Evolutionary conservation across 2,113 vertebrate genomes (phyloP), one percentile per base, ranked within the genome.

Genomic region (Salminus brasiliensis): DNA sequence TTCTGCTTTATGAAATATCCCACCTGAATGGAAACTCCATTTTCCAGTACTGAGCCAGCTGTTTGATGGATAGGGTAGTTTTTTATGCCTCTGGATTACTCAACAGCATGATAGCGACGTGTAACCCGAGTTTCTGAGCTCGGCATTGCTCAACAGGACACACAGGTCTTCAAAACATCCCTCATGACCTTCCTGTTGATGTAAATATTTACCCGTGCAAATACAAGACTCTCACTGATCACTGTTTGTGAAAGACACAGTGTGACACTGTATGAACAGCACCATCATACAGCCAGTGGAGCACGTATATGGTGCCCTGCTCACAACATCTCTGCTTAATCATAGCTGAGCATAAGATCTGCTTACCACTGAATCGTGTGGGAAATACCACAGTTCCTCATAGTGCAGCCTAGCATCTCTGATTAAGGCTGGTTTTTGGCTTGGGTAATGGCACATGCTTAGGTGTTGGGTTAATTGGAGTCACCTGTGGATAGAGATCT

Each of bases 141-240:
- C 27, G 47, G 6, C n/a, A 60, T 62, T 71, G 57, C 68, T 63
- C 69, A 79, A 72, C 16, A 36, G 60, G 27, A 62, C 55, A 71
- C 67, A 60, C 66, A 71, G 16, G 15, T 49, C 55, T 60, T 72
- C 36, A 21, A 72, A 72, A 52, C 76, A 79, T 70, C 39, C 66
- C 68, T 79, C 12, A 27, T 63, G 68, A 52, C 76, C 67, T 60
- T 69, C 67, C 53, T 18, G 30, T 49, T 27, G 53, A 36, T 52
- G 76, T 78, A 77, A 77, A 78, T 78, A 71, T 79, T 79, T 63
- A 79, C 76, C 34, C 36, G 8, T 18, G 36, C 9, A 13, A 27
- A 8, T 57, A 41, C 1, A 45, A 70, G 34, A 81, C 70, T 23
- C 63, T 78, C 5, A 43, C 27, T 57, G 47, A 74, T 63, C 59